These are phyloP conservation scores for Troilus luridus DNA, from an alignment of 2,888 invertebrate genomes.

Conservation along the genomic window DNA sequence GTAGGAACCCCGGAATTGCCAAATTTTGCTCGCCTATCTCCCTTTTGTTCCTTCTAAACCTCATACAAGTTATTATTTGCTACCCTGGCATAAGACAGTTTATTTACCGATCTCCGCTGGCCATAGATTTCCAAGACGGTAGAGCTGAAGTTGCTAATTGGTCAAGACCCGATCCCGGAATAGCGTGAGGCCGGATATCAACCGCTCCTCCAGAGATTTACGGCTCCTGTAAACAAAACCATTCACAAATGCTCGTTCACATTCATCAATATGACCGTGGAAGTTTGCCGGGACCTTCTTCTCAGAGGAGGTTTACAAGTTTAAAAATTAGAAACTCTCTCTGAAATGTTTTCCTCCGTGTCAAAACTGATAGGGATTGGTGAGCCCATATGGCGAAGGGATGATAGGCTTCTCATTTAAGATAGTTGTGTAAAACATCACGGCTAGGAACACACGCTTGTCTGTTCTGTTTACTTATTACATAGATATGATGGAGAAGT, in stretches of 20 bases:
- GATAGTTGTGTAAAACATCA: constrained; percentile 29
- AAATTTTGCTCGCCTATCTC: background rate
- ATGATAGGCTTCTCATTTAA: constrained; percentile 4
- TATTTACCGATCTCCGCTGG: background rate
- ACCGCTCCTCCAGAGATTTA: constrained; percentile 22
- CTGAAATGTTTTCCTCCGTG: constrained; percentile 6
- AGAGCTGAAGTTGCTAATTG: constrained; percentile 44
- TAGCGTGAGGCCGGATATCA: constrained; percentile 38
- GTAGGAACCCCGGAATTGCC: too few species aligned
- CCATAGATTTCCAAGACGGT: constrained; percentile 33
- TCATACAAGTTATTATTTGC: background rate
- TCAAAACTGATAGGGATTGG: constrained; percentile 47
- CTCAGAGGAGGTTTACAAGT: background rate
- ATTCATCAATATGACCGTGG: constrained; percentile 36
- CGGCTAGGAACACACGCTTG: background rate
- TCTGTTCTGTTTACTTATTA: constrained; percentile 15
- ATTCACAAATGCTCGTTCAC: constrained; percentile 38
- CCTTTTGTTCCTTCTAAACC: background rate
- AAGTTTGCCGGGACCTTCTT: constrained; percentile 20
- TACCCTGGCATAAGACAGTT: background rate
- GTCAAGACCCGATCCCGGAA: constrained; percentile 17
- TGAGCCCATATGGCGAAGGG: background rate
- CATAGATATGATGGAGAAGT: background rate
- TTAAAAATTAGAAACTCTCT: constrained; percentile 39
- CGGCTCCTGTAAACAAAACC: constrained; percentile 35